Conservation (phyloP, 2,888 invertebrate species). For the Anticlea derivata region DNA sequence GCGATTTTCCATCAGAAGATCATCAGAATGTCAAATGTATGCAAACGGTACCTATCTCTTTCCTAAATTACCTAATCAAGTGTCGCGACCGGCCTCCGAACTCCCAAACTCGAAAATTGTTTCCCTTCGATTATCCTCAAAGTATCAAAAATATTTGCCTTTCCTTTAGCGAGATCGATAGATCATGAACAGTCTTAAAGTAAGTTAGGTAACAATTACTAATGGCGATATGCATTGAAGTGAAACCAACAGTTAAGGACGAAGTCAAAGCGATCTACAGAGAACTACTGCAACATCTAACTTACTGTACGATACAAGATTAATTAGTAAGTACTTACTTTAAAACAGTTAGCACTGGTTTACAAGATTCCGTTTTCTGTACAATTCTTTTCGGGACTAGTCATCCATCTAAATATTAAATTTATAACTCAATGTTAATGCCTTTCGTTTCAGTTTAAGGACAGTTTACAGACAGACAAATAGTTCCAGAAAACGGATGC, state of each 20-base stretch:
- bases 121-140: constrained; percentile 81
- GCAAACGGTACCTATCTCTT: constrained; percentile 1
- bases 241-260: constrained; percentile 76
- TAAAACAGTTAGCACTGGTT: constrained; percentile 44
- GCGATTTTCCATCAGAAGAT: not conserved
- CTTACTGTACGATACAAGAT: constrained; percentile 61
- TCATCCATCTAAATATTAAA: not conserved
- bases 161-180: constrained; percentile 82
- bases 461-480: not conserved
- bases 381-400: not conserved
- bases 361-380: constrained; percentile 24
- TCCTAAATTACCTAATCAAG: constrained; percentile 22
- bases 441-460: not conserved
- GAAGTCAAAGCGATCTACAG: constrained; percentile 73
- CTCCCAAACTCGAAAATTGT: constrained; percentile 57
- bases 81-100: constrained; percentile 24
- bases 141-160: constrained; percentile 84
- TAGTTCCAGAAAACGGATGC: constrained; percentile 21
- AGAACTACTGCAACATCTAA: constrained; percentile 72
- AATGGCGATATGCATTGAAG: constrained; percentile 79
- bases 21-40: not conserved
- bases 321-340: constrained; percentile 65
- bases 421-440: not conserved
- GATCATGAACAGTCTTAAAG: constrained; percentile 82
- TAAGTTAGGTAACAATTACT: constrained; percentile 83